These are phyloP conservation scores for Lordiphosa clarofinis DNA, from an alignment of 1,140 invertebrate species.

Conservation along the genomic window DNA sequence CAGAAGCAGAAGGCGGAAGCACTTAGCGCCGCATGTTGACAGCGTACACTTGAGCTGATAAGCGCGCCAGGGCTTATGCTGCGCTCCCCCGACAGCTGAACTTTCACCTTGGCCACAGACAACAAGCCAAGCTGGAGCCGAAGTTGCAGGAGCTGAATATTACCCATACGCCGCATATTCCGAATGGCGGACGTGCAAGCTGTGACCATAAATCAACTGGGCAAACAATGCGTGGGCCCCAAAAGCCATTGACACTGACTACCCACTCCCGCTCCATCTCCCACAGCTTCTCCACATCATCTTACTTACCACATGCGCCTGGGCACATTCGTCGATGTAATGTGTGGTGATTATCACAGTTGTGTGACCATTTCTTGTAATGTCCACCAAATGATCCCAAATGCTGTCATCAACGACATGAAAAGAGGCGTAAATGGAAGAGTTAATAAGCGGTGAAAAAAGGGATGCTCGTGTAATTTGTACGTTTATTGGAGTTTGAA, in stretches of 20 bases:
- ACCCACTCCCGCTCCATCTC: neutral
- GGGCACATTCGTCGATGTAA: constrained; percentile 97
- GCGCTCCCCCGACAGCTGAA: constrained; percentile 45
- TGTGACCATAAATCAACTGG: constrained; percentile 59
- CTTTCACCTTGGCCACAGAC: constrained; percentile 56
- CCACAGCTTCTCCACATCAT: neutral
- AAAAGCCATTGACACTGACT: constrained; percentile 62
- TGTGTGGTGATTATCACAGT: constrained; percentile 99
- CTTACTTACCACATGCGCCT: constrained; percentile 89
- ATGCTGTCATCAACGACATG: constrained; percentile 83
- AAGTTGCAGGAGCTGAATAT: constrained; percentile 48
- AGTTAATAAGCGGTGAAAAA: constrained; percentile 36
- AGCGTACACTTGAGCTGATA: constrained; percentile 63
- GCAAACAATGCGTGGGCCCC: constrained; percentile 66
- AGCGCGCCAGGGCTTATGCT: constrained; percentile 31
- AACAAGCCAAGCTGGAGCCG: neutral
- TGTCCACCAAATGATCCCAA: constrained; percentile 95
- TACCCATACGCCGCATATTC: constrained; percentile 70
- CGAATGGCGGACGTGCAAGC: constrained; percentile 54
- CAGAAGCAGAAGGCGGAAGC: constrained; percentile 46
- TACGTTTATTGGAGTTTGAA: neutral
- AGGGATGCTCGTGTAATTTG: neutral
- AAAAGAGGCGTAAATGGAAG: constrained; percentile 21
- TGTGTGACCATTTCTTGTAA: constrained; percentile 91
- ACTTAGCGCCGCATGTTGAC: constrained; percentile 72